These are phyloP conservation scores for Lasioglossum malachurum DNA, from an alignment of 2,888 invertebrate genomes.

Conservation along the genomic window DNA sequence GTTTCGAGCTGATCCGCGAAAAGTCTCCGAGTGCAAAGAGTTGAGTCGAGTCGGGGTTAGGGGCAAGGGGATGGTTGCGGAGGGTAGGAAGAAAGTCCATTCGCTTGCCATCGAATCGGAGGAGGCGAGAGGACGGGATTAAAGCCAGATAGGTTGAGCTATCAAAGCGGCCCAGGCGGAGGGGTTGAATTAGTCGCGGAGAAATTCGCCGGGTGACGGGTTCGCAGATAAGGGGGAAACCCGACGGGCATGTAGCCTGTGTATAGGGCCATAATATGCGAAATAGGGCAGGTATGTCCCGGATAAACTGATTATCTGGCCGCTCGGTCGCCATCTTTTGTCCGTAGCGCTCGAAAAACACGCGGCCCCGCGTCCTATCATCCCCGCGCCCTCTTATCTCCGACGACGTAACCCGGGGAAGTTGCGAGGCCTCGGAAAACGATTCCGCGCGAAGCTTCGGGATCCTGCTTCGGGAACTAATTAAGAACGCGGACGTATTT, in stretches of 20 bases:
- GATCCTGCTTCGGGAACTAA: not conserved
- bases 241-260: conserved; percentile 30
- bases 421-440: not conserved
- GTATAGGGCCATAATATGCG: conserved; percentile 55
- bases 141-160: conserved; percentile 24
- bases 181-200: conserved; percentile 49
- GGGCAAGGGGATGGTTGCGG: too few relatives aligned
- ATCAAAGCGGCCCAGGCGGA: conserved; percentile 18
- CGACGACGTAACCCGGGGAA: not conserved
- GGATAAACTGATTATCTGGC: conserved; percentile 56
- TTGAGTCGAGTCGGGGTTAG: not conserved
- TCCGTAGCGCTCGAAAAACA: conserved; percentile 23
- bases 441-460: not conserved
- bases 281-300: conserved; percentile 52
- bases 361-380: not conserved
- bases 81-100: not conserved
- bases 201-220: conserved; percentile 53
- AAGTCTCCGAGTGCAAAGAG: not conserved
- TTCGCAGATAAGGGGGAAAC: conserved; percentile 52
- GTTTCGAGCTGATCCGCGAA: not conserved
- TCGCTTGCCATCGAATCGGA: conserved; percentile 28
- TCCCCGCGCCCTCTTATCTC: conserved; percentile 13
- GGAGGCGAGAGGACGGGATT: conserved; percentile 14
- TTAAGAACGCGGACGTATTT: not conserved
- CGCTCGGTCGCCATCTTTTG: conserved; percentile 31